phyloP scores from a whole-genome alignment of 2,797 vertebrate genomes.

The Halcyon badia region DNA sequence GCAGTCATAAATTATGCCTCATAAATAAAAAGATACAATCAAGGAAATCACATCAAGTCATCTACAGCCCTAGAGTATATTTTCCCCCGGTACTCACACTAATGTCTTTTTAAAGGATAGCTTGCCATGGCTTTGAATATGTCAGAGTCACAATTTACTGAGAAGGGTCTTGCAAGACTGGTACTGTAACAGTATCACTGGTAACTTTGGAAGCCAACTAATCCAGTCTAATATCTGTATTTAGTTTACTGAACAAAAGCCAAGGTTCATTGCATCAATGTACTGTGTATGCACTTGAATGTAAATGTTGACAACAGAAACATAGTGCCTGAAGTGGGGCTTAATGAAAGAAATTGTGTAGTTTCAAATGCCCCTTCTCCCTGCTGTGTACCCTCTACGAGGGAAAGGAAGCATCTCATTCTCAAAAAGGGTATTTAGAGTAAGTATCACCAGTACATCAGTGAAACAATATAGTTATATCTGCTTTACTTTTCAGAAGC shows the following conservation, averaged over 20 bases:
- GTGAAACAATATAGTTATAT: not conserved
- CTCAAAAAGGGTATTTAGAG: not conserved
- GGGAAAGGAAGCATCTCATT: not conserved
- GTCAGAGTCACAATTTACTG: slow-evolving; percentile 32
- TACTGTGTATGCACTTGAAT: not conserved
- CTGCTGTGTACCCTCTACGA: not conserved
- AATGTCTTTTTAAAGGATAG: slow-evolving; percentile 89
- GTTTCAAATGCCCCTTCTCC: not conserved
- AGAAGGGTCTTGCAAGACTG: slow-evolving; percentile 67
- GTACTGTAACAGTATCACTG: not conserved
- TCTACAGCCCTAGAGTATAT: slow-evolving; percentile 86
- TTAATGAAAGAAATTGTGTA: fast-evolving
- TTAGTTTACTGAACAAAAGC: slow-evolving; percentile 4
- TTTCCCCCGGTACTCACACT: slow-evolving; percentile 84
- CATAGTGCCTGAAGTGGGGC: not conserved
- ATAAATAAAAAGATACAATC: slow-evolving; percentile 99
- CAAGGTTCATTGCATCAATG: not conserved
- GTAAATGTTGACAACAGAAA: not conserved
- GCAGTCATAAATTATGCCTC: slow-evolving; percentile 97
- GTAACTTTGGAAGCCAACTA: not conserved
- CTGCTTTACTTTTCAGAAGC: not conserved
- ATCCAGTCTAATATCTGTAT: not conserved
- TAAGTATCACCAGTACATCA: not conserved
- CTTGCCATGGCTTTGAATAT: slow-evolving; percentile 79
- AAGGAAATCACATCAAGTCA: slow-evolving; percentile 96